Conservation (phyloP, 2,888 invertebrate genomes). For the Napeogenes inachia region DNA sequence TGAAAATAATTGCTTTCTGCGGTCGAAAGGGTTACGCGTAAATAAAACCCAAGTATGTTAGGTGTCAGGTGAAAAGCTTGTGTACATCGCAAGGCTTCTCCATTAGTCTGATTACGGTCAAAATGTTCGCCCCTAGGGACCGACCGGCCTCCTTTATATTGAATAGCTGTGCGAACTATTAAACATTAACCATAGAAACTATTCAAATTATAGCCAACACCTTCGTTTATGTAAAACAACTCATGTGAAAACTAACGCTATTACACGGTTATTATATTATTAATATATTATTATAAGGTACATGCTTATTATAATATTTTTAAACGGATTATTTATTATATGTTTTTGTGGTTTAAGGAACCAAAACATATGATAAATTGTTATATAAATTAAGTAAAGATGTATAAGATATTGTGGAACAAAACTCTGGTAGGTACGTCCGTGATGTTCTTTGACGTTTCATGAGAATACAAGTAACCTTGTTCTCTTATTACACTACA, state of each 20-base stretch:
- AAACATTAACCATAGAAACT: slow-evolving; percentile 23
- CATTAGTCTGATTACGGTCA: slow-evolving; percentile 74
- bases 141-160: slow-evolving; percentile 27
- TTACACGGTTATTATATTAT: background rate
- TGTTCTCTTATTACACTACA: too few relatives aligned
- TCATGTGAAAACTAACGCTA: slow-evolving; percentile 8
- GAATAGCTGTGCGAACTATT: slow-evolving; percentile 27
- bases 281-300: background rate
- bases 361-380: too few relatives aligned
- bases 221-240: slow-evolving; percentile 14
- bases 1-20: slow-evolving; percentile 26
- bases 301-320: background rate
- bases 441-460: too few relatives aligned
- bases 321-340: too few relatives aligned
- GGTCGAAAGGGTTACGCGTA: slow-evolving; percentile 28
- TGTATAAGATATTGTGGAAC: too few relatives aligned
- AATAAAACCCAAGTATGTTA: slow-evolving; percentile 34
- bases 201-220: slow-evolving; percentile 24
- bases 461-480: too few relatives aligned
- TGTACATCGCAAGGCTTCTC: slow-evolving; percentile 61
- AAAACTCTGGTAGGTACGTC: too few relatives aligned
- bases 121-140: slow-evolving; percentile 58
- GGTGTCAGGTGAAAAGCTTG: slow-evolving; percentile 58
- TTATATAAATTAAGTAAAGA: too few relatives aligned
- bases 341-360: too few relatives aligned